Percentiles rank a stretch among this genome's conserved stretches.
These are phyloP conservation scores for Chrysotoxum bicinctum DNA, from an alignment of 2,888 invertebrate genomes.

Conservation along the genomic window DNA sequence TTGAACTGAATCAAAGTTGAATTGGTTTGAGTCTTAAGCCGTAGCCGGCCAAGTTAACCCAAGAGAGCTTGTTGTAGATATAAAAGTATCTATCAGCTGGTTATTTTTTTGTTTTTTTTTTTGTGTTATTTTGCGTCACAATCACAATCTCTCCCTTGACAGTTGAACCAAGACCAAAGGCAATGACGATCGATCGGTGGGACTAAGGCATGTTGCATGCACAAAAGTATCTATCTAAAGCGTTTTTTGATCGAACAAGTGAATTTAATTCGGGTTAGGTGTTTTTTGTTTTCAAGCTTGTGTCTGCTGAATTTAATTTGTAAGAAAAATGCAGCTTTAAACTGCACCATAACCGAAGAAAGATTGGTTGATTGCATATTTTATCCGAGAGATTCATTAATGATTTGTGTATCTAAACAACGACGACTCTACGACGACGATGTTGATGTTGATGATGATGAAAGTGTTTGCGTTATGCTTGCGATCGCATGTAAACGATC, in stretches of 20 bases:
- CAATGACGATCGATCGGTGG: not conserved
- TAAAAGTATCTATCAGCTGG: constrained; percentile 47
- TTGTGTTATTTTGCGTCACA: constrained; percentile 57
- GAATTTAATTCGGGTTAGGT: constrained; percentile 68
- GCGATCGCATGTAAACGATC: constrained; percentile 33
- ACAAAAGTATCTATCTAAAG: constrained; percentile 15
- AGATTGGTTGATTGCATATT: constrained; percentile 19
- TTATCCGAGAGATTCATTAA: constrained; percentile 20
- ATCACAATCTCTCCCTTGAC: constrained; percentile 41
- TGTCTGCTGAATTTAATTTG: constrained; percentile 42
- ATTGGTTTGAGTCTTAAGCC: constrained; percentile 67
- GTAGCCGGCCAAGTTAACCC: constrained; percentile 54
- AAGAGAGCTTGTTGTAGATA: constrained; percentile 28
- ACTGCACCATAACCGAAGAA: not conserved
- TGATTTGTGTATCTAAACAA: constrained; percentile 9
- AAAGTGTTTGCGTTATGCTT: constrained; percentile 13
- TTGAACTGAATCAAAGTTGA: constrained; percentile 68
- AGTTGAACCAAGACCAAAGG: constrained; percentile 5
- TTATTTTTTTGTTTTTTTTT: constrained; percentile 1
- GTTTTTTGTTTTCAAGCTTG: constrained; percentile 23
- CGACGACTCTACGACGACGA: not conserved
- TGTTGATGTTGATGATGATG: constrained; percentile 5
- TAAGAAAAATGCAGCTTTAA: not conserved
- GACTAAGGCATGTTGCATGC: not conserved
- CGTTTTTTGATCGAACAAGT: constrained; percentile 63